A percentile compares a stretch with the other conserved stretches of the same genome.
These are phyloP conservation scores for Miltochrista miniata DNA, from an alignment of 2,888 invertebrate species.

Conservation along the genomic window DNA sequence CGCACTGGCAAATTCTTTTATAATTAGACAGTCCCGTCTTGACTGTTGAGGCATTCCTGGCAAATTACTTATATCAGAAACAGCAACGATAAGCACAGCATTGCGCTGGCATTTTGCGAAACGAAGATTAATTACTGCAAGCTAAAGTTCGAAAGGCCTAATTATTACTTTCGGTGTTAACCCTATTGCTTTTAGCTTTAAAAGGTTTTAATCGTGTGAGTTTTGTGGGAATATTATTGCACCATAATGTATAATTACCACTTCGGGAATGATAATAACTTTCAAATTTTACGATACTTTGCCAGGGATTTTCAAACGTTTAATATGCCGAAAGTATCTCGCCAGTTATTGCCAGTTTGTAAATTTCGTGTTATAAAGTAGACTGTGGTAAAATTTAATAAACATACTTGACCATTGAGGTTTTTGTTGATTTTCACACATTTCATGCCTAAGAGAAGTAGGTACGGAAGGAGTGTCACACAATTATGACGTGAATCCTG, in stretches of 20 bases:
- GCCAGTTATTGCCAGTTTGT: no score
- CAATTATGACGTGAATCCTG: no score
- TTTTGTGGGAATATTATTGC: constrained; percentile 18
- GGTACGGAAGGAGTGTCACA: no score
- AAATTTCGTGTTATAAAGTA: no score
- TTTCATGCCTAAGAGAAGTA: no score
- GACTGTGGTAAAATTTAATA: no score
- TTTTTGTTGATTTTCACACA: no score
- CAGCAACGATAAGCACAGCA: constrained; percentile 3
- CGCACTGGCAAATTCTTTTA: constrained; percentile 52
- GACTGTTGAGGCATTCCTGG: constrained; percentile 34
- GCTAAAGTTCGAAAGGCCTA: constrained; percentile 38
- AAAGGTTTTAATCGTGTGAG: constrained; percentile 24
- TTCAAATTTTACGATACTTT: neutral
- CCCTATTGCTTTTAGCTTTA: constrained; percentile 15
- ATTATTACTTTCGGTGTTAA: constrained; percentile 37
- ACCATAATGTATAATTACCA: constrained; percentile 21
- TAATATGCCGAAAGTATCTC: no score
- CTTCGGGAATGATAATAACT: constrained; percentile 3
- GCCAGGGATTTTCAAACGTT: neutral
- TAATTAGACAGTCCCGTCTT: constrained; percentile 48
- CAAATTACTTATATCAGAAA: constrained; percentile 41
- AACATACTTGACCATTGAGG: no score
- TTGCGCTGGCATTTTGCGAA: constrained; percentile 18
- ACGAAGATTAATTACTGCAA: constrained; percentile 48